Evolutionary conservation across 1,140 invertebrate species (phyloP), one percentile per base, ranked within the genome.

Genomic region (Drosophila cardini): DNA sequence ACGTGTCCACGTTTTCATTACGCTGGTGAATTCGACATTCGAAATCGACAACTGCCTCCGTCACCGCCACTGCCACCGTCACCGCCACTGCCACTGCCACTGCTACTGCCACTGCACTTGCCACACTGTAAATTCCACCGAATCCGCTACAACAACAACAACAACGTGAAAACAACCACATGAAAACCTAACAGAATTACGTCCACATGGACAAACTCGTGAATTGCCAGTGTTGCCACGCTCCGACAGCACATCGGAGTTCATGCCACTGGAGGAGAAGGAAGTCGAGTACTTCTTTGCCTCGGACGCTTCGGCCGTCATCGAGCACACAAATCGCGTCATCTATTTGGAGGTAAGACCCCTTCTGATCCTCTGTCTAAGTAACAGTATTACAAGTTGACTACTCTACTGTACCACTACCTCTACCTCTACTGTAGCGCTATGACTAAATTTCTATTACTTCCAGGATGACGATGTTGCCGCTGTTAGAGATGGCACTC

Each of bases 221-320:
- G 94, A 94, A 76, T 92, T 94, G 46, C 92, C 94, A 45, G 92
- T 94, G 40, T 91, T 94, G 7, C 95, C 96, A 2, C 94, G 97
- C 34, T 95, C 95, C 50, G 96, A 96, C 34, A 97, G 96, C 63
- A 98, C 97, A 42, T 96, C 97, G 15, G 97, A 98, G 89, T 98
- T 99, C 91, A 95, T 97, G 91, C 97, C 97, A 0, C 93, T 97
- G 46, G 97, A 98, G 83, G 95, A 98, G 78, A 97, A 97, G 90
- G 96, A 98, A 93, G 98, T 99, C 21, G 99, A 99, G 93, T 99
- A 99, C 93, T 99, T 99, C 94, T 99, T 99, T 93, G 98, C 99
- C 18, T 99, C 98, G 2, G 99, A 99, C 94, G 98, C 98, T 42
- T 98, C 97, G 78, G 98, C 99, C 57, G 96, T 99, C 62, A 99